Conservation (phyloP, 1,140 invertebrate species). For the Tetramorium simillimum region DNA sequence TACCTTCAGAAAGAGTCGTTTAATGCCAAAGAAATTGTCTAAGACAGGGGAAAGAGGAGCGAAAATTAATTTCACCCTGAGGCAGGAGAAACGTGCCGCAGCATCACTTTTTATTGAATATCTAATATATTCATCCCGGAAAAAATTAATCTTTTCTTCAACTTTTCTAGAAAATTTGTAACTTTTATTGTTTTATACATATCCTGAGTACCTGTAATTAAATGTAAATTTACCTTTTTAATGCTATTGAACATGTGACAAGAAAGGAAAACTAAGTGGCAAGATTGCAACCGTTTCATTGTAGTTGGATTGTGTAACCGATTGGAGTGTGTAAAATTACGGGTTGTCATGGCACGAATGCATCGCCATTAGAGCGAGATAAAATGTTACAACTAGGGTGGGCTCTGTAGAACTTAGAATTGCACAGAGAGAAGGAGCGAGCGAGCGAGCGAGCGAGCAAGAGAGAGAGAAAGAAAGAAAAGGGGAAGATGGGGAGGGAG, state of each 20-base stretch:
- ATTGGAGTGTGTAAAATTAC: slow-evolving; percentile 41
- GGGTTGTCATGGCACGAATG: slow-evolving; percentile 50
- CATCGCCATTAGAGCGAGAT: slow-evolving; percentile 54
- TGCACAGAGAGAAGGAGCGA: slow-evolving; percentile 29
- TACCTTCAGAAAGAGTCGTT: slow-evolving; percentile 74
- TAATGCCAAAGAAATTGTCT: slow-evolving; percentile 76
- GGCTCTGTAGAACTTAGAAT: slow-evolving; percentile 42
- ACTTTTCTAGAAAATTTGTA: neutral
- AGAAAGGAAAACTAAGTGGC: neutral
- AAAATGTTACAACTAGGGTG: slow-evolving; percentile 50
- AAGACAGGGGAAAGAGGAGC: slow-evolving; percentile 28
- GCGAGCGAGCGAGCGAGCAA: neutral
- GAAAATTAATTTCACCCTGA: slow-evolving; percentile 50
- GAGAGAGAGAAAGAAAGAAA: neutral
- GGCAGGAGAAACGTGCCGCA: neutral
- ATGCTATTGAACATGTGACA: neutral
- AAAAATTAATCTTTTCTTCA: neutral
- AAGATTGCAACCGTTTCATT: neutral
- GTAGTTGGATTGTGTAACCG: slow-evolving; percentile 17
- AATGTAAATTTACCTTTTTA: neutral
- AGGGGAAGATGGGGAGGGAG: slow-evolving; percentile 16
- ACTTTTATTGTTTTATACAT: neutral
- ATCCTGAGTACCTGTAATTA: neutral
- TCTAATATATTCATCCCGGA: neutral
- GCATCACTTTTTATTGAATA: neutral